phyloP scores from a whole-genome alignment of 2,888 invertebrate species.

The Itoplectis maculator region DNA sequence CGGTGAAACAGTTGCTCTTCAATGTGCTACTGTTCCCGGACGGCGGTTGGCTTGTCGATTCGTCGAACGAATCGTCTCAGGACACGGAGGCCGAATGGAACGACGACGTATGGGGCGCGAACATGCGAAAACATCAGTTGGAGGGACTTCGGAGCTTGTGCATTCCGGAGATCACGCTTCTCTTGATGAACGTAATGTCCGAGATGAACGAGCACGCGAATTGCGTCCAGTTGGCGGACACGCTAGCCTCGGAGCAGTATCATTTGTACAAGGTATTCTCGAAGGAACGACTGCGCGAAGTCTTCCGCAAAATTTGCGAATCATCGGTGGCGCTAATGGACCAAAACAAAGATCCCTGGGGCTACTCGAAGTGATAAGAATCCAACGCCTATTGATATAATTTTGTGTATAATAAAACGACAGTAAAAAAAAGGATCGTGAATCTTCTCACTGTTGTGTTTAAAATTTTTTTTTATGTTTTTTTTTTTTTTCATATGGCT shows the following conservation, averaged over 20 bases:
- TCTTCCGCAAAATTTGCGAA: slow-evolving; percentile 91
- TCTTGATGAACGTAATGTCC: slow-evolving; percentile 92
- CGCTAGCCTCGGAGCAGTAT: slow-evolving; percentile 92
- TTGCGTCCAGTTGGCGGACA: slow-evolving; percentile 91
- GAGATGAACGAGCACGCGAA: slow-evolving; percentile 91
- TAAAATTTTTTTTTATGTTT: slow-evolving; percentile 27
- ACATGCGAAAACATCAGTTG: slow-evolving; percentile 89
- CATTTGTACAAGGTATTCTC: slow-evolving; percentile 93
- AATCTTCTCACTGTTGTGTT: slow-evolving; percentile 32
- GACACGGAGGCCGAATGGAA: too few species aligned
- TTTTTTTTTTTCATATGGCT: slow-evolving; percentile 67
- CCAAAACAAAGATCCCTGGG: slow-evolving; percentile 93
- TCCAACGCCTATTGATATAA: slow-evolving; percentile 20
- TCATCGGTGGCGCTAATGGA: slow-evolving; percentile 91
- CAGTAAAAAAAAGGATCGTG: slow-evolving; percentile 14
- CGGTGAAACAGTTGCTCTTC: slow-evolving; percentile 91
- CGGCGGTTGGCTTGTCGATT: slow-evolving; percentile 95
- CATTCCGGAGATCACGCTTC: slow-evolving; percentile 92
- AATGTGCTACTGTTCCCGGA: slow-evolving; percentile 95
- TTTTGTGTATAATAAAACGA: slow-evolving; percentile 23
- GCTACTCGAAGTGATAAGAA: slow-evolving; percentile 85
- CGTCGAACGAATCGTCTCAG: slow-evolving; percentile 85
- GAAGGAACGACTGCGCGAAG: slow-evolving; percentile 91
- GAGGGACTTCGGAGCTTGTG: slow-evolving; percentile 91
- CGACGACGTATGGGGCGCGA: too few species aligned